Evolutionary conservation across 2,888 invertebrate genomes (phyloP).

Genomic region (Artemia sinica): DNA sequence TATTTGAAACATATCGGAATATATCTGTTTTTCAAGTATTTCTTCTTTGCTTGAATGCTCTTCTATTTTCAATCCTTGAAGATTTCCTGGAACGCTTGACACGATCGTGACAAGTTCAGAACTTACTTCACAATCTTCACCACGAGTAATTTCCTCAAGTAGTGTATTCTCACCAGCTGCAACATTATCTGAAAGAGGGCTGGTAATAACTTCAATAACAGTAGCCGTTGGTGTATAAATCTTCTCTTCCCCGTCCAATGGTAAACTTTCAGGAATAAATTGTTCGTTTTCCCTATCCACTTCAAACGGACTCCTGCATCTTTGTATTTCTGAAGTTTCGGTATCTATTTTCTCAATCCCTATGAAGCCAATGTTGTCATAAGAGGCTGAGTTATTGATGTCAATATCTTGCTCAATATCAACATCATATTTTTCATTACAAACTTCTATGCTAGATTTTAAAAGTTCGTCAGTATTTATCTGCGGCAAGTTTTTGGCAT

Average conservation of each 20-base stretch:
- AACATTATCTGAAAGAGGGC: not conserved
- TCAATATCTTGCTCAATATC: slow-evolving; percentile 22
- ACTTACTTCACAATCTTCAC: not conserved
- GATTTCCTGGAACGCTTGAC: no score
- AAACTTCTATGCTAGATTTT: not conserved
- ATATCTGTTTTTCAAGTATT: not conserved
- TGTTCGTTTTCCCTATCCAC: slow-evolving; percentile 21
- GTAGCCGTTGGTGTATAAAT: not conserved
- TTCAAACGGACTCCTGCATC: slow-evolving; percentile 25
- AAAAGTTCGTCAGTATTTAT: no score
- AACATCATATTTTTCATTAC: slow-evolving; percentile 21
- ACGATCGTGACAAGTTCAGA: not conserved
- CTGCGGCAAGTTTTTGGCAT: no score
- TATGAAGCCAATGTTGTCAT: slow-evolving; percentile 31
- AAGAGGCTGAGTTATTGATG: slow-evolving; percentile 17
- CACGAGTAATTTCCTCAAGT: not conserved
- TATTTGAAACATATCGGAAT: not conserved
- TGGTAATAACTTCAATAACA: slow-evolving; percentile 6
- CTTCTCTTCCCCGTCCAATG: not conserved
- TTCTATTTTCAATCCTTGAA: no score
- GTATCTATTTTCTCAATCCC: slow-evolving; percentile 28
- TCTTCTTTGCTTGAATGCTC: not conserved
- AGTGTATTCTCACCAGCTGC: not conserved
- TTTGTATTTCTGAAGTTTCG: slow-evolving; percentile 15
- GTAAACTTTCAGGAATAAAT: not conserved